These are phyloP conservation scores for Magallana gigas DNA, from an alignment of 1,140 invertebrate species.

Conservation along the genomic window DNA sequence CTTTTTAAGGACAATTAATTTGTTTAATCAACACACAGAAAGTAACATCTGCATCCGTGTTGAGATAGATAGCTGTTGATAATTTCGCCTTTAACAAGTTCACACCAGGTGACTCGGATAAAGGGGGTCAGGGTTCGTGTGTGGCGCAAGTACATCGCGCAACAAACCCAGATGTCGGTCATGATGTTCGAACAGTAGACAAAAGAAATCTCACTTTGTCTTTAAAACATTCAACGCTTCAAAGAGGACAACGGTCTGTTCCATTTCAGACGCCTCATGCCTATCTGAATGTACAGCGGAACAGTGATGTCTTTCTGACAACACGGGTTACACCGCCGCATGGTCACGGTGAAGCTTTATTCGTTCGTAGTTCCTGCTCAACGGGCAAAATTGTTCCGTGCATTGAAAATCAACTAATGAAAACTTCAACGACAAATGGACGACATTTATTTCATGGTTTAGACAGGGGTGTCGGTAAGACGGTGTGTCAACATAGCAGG, in stretches of 20 bases:
- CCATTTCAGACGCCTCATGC: too few species aligned
- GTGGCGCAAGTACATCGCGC: neutral
- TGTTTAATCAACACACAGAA: neutral
- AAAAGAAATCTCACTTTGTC: neutral
- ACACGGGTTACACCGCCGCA: too few species aligned
- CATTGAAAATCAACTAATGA: neutral
- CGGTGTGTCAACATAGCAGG: neutral
- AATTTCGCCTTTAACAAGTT: neutral
- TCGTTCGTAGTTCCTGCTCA: too few species aligned
- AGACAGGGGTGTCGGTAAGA: slow-evolving; percentile 17
- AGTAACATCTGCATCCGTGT: neutral
- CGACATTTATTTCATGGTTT: neutral
- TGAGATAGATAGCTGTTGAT: neutral
- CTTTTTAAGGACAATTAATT: too few species aligned
- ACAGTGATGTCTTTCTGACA: too few species aligned
- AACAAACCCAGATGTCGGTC: neutral
- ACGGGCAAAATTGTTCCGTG: too few species aligned
- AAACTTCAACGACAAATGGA: neutral
- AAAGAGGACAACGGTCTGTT: too few species aligned
- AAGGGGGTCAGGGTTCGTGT: too few species aligned
- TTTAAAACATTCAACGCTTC: neutral
- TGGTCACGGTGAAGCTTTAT: too few species aligned
- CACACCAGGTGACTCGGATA: neutral
- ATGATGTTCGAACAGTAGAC: neutral
- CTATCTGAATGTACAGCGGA: too few species aligned